Conservation (phyloP, 2,888 invertebrate genomes). For the Agriotes lineatus region DNA sequence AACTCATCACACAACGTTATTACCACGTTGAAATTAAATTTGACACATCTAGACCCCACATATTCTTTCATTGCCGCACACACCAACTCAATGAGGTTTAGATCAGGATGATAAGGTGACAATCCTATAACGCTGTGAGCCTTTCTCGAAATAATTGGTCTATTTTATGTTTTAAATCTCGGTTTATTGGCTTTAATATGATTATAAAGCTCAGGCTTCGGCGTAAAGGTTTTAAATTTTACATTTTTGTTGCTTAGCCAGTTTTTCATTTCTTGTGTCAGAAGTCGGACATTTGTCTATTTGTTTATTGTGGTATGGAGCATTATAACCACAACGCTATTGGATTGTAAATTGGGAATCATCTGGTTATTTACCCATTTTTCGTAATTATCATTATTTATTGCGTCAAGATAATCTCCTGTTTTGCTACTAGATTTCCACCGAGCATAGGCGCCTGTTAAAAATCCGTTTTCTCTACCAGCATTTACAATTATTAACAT, state of each 20-base stretch:
- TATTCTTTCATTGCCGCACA: neutral
- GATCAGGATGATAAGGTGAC: too few species aligned
- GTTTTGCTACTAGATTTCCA: neutral
- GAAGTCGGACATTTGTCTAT: constrained; percentile 11
- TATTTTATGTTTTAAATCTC: neutral
- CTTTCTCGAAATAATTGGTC: too few species aligned
- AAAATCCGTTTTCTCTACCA: neutral
- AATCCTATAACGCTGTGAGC: too few species aligned
- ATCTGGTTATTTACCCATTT: constrained; percentile 26
- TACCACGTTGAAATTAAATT: neutral
- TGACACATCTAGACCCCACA: neutral
- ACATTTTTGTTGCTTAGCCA: neutral
- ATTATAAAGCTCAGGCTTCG: constrained; percentile 44
- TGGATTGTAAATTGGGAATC: constrained; percentile 42
- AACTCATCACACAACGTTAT: neutral
- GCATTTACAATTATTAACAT: constrained; percentile 31
- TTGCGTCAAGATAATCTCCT: neutral
- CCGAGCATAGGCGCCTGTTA: neutral
- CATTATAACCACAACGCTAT: constrained; percentile 49
- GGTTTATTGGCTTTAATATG: constrained; percentile 6
- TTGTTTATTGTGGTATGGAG: constrained; percentile 48
- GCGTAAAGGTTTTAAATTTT: neutral
- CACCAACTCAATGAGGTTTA: neutral
- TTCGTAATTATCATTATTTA: constrained; percentile 9
- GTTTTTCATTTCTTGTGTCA: neutral